Evolutionary conservation across 2,888 invertebrate genomes (phyloP).

Genomic region (Eristalinus sepulchralis): DNA sequence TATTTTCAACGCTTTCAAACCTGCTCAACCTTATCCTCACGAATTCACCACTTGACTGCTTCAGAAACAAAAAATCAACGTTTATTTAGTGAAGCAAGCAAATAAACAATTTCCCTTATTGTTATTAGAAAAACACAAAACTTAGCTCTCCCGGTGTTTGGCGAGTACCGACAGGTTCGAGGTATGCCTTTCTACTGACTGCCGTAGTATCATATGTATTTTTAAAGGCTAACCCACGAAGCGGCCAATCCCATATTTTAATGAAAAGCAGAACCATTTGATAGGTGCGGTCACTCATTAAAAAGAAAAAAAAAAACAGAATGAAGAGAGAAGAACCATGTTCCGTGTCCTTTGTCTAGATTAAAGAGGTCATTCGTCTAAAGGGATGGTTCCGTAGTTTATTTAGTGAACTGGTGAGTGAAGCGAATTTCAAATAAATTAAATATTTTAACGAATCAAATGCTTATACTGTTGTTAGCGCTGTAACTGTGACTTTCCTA

Average conservation of each 20-base stretch:
- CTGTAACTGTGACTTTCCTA: neutral
- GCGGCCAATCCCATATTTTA: slow-evolving; percentile 37
- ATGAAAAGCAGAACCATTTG: slow-evolving; percentile 41
- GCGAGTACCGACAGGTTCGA: slow-evolving; percentile 34
- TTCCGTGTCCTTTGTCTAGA: slow-evolving; percentile 48
- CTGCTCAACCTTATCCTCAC: neutral
- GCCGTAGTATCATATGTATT: slow-evolving; percentile 30
- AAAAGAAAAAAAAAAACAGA: slow-evolving; percentile 3
- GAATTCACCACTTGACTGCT: neutral
- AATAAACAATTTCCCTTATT: neutral
- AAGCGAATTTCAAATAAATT: neutral
- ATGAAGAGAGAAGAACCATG: neutral
- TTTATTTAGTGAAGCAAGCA: neutral
- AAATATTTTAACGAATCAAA: neutral
- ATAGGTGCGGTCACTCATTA: slow-evolving; percentile 58
- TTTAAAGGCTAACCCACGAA: slow-evolving; percentile 39
- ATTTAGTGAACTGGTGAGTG: slow-evolving; percentile 7
- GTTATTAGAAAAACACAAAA: neutral
- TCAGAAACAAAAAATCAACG: neutral
- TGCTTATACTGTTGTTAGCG: neutral
- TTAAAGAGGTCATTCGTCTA: slow-evolving; percentile 51
- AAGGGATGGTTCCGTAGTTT: slow-evolving; percentile 33
- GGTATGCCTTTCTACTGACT: slow-evolving; percentile 42
- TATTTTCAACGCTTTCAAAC: neutral
- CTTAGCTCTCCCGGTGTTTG: slow-evolving; percentile 6